phyloP scores from a whole-genome alignment of 2,113 vertebrate genomes.

The Holacanthus passer region DNA sequence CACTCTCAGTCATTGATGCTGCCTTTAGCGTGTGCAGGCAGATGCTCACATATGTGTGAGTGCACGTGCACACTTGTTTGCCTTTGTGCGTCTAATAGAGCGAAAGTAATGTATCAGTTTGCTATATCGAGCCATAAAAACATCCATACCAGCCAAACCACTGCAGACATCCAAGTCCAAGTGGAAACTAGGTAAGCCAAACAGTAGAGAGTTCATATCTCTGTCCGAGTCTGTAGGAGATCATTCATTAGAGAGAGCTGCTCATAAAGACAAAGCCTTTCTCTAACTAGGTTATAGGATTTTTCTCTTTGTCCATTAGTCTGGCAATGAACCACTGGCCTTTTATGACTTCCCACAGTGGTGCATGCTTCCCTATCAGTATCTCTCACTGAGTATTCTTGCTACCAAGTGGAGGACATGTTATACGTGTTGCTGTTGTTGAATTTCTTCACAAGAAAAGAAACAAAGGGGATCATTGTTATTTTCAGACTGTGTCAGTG shows the following conservation, averaged over 20 bases:
- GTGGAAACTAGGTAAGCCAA: neutral
- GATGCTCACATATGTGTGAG: conserved; percentile 2
- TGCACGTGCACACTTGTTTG: neutral
- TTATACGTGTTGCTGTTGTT: conserved; percentile 2
- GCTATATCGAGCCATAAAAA: neutral
- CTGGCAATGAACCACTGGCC: conserved; percentile 63
- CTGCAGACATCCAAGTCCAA: neutral
- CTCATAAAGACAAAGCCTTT: conserved; percentile 51
- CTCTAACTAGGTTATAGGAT: conserved; percentile 61
- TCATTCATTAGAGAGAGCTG: conserved; percentile 16
- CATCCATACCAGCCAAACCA: neutral
- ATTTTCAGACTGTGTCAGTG: neutral
- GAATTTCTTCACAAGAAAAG: neutral
- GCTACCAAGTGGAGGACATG: neutral
- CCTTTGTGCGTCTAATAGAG: neutral
- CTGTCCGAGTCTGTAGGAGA: neutral
- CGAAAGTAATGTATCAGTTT: neutral
- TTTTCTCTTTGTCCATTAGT: conserved; percentile 67
- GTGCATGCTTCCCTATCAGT: conserved; percentile 10
- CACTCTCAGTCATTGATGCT: conserved; percentile 40
- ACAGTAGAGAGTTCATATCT: neutral
- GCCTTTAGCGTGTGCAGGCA: conserved; percentile 20
- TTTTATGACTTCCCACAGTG: conserved; percentile 59
- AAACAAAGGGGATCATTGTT: neutral
- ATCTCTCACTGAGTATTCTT: neutral